Evolutionary conservation across 2,113 vertebrate species (phyloP), one percentile per base, ranked within the genome.

Genomic region (Malurus alboscapulatus): DNA sequence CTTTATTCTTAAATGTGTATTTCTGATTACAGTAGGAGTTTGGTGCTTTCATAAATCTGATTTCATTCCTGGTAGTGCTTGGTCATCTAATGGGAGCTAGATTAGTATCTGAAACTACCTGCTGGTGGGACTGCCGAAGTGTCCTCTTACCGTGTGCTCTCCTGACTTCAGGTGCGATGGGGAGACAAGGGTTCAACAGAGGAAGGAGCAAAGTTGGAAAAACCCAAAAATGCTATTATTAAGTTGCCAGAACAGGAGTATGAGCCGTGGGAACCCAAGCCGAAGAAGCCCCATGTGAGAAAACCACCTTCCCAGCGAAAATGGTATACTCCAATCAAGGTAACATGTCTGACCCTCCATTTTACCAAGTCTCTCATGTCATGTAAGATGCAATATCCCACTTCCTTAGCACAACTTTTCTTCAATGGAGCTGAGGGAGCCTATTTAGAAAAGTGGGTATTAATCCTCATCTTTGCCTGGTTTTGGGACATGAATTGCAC

Each of bases 191-290:
- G 98, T 1, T 99, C 98, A 40, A 99, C 98, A 6, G 98, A 99
- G 94, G 98, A 99, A 97, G 98, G 98, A 25, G 98, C 98, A 25
- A 99, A 99, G 94, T 61, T 99, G 78, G 98, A 99, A 94, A 99
- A 98, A 94, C 98, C 98, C 16, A 98, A 99, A 95, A 99, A 99
- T 48, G 98, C 98, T 6, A 97, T 99, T 40, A 98, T 99, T 59
- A 99, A 98, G 92, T 96, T 99, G 97, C 98, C 98, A 10, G 98
- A 99, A 54, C 98, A 99, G 86, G 98, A 99, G 90, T 99, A 98
- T 95, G 98, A 99, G 91, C 98, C 98, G 0, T 98, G 97, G 89
- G 98, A 99, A 85, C 98, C 98, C 32, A 98, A 98, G 73, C 97
- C 98, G 0, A 97, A 97, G 82, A 98, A 98, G 82, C 83, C 94